Percentiles rank a stretch among this genome's conserved stretches.
phyloP scores from a whole-genome alignment of 2,113 vertebrate genomes.

The Hypanus sabinus region DNA sequence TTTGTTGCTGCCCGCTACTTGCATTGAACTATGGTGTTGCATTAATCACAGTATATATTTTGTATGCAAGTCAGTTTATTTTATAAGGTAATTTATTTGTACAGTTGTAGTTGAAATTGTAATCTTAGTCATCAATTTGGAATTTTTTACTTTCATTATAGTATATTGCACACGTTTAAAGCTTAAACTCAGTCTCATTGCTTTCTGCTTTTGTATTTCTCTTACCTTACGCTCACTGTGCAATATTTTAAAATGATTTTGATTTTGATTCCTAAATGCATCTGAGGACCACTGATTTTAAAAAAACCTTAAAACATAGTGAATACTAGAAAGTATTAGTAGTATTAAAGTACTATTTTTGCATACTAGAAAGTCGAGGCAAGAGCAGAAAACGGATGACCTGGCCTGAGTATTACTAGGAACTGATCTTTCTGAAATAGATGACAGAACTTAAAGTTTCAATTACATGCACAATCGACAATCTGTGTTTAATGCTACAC shows the following conservation, averaged over 20 bases:
- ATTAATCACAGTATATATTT: background rate
- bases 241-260: background rate
- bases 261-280: background rate
- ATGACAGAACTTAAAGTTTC: background rate
- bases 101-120: background rate
- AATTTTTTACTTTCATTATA: background rate
- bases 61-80: background rate
- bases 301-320: background rate
- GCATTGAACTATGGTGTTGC: too few species aligned
- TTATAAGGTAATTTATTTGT: background rate
- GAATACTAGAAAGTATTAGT: too few species aligned
- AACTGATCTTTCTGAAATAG: background rate
- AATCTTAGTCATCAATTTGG: background rate
- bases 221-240: background rate
- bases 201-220: background rate
- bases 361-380: background rate
- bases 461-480: background rate
- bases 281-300: background rate
- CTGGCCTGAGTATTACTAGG: background rate
- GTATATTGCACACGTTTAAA: background rate
- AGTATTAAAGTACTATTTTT: too few species aligned
- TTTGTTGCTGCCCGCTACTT: background rate
- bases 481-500: background rate
- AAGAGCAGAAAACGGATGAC: background rate
- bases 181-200: background rate